Conservation (phyloP, 2,797 vertebrate genomes). For the Chaunax sp. region DNA sequence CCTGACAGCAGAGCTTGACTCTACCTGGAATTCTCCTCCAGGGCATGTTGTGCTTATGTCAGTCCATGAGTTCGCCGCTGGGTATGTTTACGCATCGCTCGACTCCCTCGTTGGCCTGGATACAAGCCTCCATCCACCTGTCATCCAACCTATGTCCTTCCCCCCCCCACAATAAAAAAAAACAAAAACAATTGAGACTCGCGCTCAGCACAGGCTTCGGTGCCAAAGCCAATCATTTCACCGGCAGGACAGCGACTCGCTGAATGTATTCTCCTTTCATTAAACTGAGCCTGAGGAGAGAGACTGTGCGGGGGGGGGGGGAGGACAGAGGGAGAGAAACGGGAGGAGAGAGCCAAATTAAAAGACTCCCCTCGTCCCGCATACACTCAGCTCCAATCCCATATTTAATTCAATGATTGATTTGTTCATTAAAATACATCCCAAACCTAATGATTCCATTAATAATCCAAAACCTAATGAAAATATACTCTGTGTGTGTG, state of each 20-base stretch:
- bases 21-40: slow-evolving; percentile 27
- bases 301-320: slow-evolving; percentile 26
- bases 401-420: slow-evolving; percentile 80
- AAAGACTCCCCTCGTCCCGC: slow-evolving; percentile 61
- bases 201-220: slow-evolving; percentile 5
- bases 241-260: slow-evolving; percentile 26
- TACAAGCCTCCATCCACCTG: neutral
- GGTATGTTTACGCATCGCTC: slow-evolving; percentile 19
- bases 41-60: slow-evolving; percentile 33
- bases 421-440: slow-evolving; percentile 81
- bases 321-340: slow-evolving; percentile 5
- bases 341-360: slow-evolving; percentile 50
- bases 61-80: neutral
- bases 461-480: slow-evolving; percentile 74
- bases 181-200: slow-evolving; percentile 47
- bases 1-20: slow-evolving; percentile 1
- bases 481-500: slow-evolving; percentile 30
- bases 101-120: slow-evolving; percentile 14
- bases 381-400: slow-evolving; percentile 52
- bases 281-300: slow-evolving; percentile 44
- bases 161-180: too few relatives aligned
- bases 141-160: neutral
- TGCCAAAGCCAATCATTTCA: slow-evolving; percentile 56
- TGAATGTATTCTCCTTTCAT: slow-evolving; percentile 57
- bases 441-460: slow-evolving; percentile 81